Conservation (phyloP, 2,113 vertebrate genomes). For the Phocoena phocoena region DNA sequence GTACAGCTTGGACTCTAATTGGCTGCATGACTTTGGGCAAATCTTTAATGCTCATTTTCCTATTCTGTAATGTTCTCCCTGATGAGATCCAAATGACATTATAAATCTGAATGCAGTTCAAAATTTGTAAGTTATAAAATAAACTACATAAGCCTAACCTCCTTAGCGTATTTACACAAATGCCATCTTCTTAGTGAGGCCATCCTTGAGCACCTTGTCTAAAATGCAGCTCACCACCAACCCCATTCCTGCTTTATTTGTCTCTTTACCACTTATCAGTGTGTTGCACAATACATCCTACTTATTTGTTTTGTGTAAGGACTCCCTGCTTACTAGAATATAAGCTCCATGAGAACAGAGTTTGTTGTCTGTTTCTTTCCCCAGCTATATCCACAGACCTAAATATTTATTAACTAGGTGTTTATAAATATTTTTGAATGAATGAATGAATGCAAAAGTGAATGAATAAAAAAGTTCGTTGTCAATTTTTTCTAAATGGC, state of each 20-base stretch:
- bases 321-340: neutral
- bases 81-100: neutral
- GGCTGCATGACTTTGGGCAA: neutral
- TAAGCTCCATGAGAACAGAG: neutral
- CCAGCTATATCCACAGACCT: neutral
- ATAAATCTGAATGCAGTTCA: neutral
- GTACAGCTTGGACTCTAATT: neutral
- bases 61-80: neutral
- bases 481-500: neutral
- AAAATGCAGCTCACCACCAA: neutral
- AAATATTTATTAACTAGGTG: neutral
- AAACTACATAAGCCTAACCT: neutral
- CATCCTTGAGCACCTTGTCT: neutral
- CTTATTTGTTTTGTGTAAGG: neutral
- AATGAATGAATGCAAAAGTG: neutral
- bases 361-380: neutral
- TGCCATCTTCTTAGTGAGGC: neutral
- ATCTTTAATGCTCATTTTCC: neutral
- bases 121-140: neutral
- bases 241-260: neutral
- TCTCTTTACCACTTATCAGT: neutral
- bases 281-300: neutral
- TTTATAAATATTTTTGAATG: slow-evolving; percentile 23
- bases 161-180: neutral
- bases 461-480: neutral